phyloP scores from a whole-genome alignment of 2,888 invertebrate genomes.

The Apamea crenata region DNA sequence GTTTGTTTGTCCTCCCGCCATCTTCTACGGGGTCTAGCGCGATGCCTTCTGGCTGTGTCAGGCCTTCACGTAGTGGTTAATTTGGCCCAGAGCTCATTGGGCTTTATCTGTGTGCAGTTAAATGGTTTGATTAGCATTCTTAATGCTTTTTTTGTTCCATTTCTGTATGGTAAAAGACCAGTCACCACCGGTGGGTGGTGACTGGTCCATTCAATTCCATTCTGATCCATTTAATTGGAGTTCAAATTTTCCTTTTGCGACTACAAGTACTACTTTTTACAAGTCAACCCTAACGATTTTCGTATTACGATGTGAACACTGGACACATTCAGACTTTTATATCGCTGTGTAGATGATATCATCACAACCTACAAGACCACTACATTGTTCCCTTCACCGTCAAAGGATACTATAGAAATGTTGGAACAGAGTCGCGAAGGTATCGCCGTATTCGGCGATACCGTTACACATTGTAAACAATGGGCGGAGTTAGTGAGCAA shows the following conservation, averaged over 20 bases:
- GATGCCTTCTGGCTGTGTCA: background rate
- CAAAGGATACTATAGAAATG: constrained; percentile 51
- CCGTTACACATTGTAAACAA: constrained; percentile 68
- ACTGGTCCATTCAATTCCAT: too few species aligned
- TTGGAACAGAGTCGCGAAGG: constrained; percentile 51
- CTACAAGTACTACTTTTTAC: too few species aligned
- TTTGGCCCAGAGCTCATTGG: background rate
- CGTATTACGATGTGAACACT: background rate
- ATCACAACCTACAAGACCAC: constrained; percentile 10
- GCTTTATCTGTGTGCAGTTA: background rate
- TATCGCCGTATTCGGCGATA: constrained; percentile 60
- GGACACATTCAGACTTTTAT: background rate
- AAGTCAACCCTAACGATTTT: background rate
- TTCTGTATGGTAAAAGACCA: background rate
- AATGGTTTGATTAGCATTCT: background rate
- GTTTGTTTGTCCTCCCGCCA: background rate
- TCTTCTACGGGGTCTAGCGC: background rate
- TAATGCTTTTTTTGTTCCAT: background rate
- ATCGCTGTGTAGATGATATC: constrained; percentile 3
- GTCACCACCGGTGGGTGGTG: too few species aligned
- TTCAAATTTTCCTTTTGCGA: background rate
- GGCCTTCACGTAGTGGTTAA: background rate
- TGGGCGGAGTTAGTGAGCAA: constrained; percentile 63
- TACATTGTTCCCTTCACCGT: constrained; percentile 41
- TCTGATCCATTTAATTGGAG: background rate